A percentile compares a stretch with the other conserved stretches of the same genome.
These are phyloP conservation scores for Drosophila hamatofila DNA, from an alignment of 2,888 invertebrate genomes.

Conservation along the genomic window DNA sequence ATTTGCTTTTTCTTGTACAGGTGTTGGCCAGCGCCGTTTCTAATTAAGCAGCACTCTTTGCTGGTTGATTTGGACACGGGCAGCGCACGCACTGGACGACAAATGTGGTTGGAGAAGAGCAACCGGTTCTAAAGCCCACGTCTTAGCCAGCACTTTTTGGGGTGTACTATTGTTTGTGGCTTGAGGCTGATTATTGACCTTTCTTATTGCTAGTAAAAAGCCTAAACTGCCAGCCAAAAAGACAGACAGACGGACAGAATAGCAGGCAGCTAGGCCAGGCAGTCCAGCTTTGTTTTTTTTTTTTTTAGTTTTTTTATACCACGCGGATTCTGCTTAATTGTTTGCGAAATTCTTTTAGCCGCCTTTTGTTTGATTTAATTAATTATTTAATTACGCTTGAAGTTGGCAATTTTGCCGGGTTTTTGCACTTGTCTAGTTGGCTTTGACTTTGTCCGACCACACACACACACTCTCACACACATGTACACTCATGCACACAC, in stretches of 20 bases:
- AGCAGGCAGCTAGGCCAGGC: not conserved
- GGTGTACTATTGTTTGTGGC: conserved; percentile 49
- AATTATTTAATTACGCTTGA: conserved; percentile 79
- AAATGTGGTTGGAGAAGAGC: conserved; percentile 39
- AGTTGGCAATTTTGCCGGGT: conserved; percentile 66
- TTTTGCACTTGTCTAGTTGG: conserved; percentile 37
- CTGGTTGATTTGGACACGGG: conserved; percentile 37
- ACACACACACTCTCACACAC: conserved; percentile 6
- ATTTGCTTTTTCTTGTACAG: conserved; percentile 51
- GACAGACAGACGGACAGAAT: conserved; percentile 7
- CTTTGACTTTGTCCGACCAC: conserved; percentile 38
- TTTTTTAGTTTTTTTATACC: not conserved
- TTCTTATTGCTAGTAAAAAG: conserved; percentile 62
- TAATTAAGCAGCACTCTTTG: conserved; percentile 73
- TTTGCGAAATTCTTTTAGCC: conserved; percentile 69
- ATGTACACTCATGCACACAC: not conserved
- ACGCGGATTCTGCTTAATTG: conserved; percentile 59
- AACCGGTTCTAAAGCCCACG: conserved; percentile 57
- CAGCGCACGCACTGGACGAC: conserved; percentile 41
- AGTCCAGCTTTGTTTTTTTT: conserved; percentile 8
- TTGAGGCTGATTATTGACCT: conserved; percentile 71
- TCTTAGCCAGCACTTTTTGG: conserved; percentile 39
- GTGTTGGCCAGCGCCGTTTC: conserved; percentile 72
- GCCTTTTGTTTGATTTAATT: conserved; percentile 76
- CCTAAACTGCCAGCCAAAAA: conserved; percentile 27